Evolutionary conservation across 2,888 invertebrate genomes (phyloP).

Genomic region (Chesias legatella): DNA sequence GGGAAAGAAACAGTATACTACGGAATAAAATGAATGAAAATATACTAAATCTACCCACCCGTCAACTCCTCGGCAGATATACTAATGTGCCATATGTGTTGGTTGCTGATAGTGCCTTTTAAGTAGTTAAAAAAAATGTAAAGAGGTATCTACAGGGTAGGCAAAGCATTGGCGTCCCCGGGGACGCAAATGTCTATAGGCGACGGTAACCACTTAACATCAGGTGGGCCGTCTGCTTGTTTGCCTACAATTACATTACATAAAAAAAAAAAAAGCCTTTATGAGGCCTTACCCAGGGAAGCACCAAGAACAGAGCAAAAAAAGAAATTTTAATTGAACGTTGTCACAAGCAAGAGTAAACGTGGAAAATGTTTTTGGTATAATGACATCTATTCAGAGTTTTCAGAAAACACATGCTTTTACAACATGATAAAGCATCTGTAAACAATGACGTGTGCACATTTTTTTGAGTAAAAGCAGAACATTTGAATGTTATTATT

Average conservation of each 20-base stretch:
- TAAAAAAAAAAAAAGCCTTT: no score
- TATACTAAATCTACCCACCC: no score
- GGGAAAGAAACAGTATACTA: slow-evolving; percentile 10
- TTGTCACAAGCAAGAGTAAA: slow-evolving; percentile 10
- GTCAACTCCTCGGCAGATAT: slow-evolving; percentile 5
- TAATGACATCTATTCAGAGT: slow-evolving; percentile 11
- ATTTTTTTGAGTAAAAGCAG: slow-evolving; percentile 10
- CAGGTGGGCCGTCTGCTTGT: no score
- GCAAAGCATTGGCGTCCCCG: no score
- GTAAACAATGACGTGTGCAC: slow-evolving; percentile 8
- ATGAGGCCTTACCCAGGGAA: slow-evolving; percentile 27
- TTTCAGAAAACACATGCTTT: slow-evolving; percentile 4
- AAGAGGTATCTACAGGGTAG: no score
- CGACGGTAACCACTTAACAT: no score
- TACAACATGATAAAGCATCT: slow-evolving; percentile 10
- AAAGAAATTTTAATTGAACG: slow-evolving; percentile 17
- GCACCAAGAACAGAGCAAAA: slow-evolving; percentile 9
- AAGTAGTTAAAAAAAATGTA: slow-evolving; percentile 18
- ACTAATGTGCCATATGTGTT: slow-evolving; percentile 22
- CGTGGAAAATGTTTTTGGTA: slow-evolving; percentile 14
- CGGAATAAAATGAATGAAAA: slow-evolving; percentile 22
- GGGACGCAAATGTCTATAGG: no score
- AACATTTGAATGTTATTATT: slow-evolving; percentile 8
- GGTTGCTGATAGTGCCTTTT: slow-evolving; percentile 28
- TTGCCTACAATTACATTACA: no score